Percentiles rank a stretch among this genome's conserved stretches.
Conservation (phyloP, 2,113 vertebrate genomes). For the Podilymbus podiceps region DNA sequence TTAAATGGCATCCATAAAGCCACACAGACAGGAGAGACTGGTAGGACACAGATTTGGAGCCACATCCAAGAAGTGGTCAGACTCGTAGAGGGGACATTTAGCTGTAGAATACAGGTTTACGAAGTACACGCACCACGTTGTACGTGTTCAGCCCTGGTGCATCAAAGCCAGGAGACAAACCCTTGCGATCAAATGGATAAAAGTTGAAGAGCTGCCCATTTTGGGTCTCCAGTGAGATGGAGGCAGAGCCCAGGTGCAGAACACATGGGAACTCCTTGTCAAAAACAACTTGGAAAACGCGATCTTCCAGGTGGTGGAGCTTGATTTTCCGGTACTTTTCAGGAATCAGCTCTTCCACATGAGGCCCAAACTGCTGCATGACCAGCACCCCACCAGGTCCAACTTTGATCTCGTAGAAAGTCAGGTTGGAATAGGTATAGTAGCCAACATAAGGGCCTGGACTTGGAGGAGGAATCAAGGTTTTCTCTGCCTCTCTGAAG, state of each 20-base stretch:
- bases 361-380: constrained; percentile 92
- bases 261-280: constrained; percentile 86
- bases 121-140: constrained; percentile 78
- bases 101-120: constrained; percentile 75
- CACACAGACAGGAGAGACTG: not conserved
- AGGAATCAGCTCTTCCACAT: constrained; percentile 81
- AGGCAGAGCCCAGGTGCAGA: constrained; percentile 79
- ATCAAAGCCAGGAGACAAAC: constrained; percentile 87
- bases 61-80: not conserved
- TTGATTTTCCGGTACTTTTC: constrained; percentile 81
- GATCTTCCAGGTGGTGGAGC: constrained; percentile 84
- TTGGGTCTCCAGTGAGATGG: constrained; percentile 87
- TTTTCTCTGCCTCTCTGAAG: constrained; percentile 76
- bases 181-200: constrained; percentile 78
- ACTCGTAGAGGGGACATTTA: not conserved
- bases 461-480: constrained; percentile 76
- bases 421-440: constrained; percentile 88
- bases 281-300: constrained; percentile 87
- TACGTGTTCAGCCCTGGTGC: constrained; percentile 91
- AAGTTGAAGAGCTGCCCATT: constrained; percentile 90
- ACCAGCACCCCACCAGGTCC: constrained; percentile 78
- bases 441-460: constrained; percentile 83
- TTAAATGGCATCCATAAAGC: not conserved
- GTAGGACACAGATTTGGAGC: not conserved
- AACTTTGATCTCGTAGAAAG: constrained; percentile 87